phyloP scores from a whole-genome alignment of 2,113 vertebrate species.

The Ranitomeya imitator region DNA sequence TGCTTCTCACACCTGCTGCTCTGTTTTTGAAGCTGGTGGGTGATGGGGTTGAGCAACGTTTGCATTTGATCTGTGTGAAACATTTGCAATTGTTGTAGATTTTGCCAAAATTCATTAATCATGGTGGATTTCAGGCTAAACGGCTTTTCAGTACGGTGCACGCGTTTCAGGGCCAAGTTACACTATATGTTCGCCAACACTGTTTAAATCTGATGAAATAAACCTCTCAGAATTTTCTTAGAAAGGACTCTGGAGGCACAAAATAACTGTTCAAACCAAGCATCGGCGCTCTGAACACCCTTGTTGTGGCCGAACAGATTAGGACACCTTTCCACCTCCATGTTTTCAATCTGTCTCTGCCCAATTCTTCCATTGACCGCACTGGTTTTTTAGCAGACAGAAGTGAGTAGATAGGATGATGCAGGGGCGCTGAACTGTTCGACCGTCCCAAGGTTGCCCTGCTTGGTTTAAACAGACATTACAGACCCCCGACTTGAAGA shows the following conservation, averaged over 20 bases:
- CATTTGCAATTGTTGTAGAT: neutral
- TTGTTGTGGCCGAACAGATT: too few relatives aligned
- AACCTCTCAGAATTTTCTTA: slow-evolving; percentile 23
- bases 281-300: too few relatives aligned
- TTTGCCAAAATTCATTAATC: slow-evolving; percentile 31
- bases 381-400: too few relatives aligned
- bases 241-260: neutral
- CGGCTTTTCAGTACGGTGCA: neutral
- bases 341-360: too few relatives aligned
- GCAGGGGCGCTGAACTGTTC: too few relatives aligned
- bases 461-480: too few relatives aligned
- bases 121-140: slow-evolving; percentile 14
- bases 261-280: too few relatives aligned
- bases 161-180: slow-evolving; percentile 8
- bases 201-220: neutral
- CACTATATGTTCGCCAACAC: slow-evolving; percentile 16
- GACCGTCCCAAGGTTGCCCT: too few relatives aligned
- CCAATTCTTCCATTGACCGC: too few relatives aligned
- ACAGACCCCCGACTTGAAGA: neutral
- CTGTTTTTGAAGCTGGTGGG: neutral
- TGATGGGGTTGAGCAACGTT: neutral
- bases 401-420: too few relatives aligned
- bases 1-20: neutral
- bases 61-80: neutral
- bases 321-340: too few relatives aligned